Conservation (phyloP, 2,888 invertebrate species). For the Epirrhoe tristata region DNA sequence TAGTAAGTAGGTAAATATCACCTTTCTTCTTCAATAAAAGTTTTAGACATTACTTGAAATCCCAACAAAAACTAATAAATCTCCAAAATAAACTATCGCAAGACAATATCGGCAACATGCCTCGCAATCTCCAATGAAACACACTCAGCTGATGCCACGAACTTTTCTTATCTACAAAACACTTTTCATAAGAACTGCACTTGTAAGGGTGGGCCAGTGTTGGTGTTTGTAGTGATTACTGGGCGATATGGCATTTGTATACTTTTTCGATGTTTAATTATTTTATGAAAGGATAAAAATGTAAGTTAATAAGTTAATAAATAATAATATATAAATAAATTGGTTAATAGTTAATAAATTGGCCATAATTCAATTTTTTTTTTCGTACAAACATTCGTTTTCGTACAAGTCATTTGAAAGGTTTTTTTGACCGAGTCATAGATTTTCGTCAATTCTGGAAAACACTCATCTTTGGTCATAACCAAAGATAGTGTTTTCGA, state of each 20-base stretch:
- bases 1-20: background rate
- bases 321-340: too few relatives aligned
- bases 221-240: slow-evolving; percentile 32
- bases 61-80: slow-evolving; percentile 8
- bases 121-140: slow-evolving; percentile 62
- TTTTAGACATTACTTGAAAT: background rate
- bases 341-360: too few relatives aligned
- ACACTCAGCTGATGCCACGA: slow-evolving; percentile 68
- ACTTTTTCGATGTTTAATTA: background rate
- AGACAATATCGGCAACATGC: slow-evolving; percentile 36
- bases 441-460: too few relatives aligned
- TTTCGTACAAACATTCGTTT: too few relatives aligned
- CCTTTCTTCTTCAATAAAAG: background rate
- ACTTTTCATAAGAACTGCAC: slow-evolving; percentile 73
- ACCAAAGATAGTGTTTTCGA: too few relatives aligned
- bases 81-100: slow-evolving; percentile 29
- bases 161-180: slow-evolving; percentile 74
- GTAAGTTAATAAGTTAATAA: too few relatives aligned
- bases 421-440: too few relatives aligned
- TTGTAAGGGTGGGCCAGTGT: slow-evolving; percentile 48
- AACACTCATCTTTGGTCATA: too few relatives aligned
- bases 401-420: too few relatives aligned
- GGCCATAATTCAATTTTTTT: too few relatives aligned
- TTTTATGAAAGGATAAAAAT: too few relatives aligned
- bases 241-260: slow-evolving; percentile 12